Conservation (phyloP, 2,113 vertebrate genomes). For the Physeter macrocephalus region DNA sequence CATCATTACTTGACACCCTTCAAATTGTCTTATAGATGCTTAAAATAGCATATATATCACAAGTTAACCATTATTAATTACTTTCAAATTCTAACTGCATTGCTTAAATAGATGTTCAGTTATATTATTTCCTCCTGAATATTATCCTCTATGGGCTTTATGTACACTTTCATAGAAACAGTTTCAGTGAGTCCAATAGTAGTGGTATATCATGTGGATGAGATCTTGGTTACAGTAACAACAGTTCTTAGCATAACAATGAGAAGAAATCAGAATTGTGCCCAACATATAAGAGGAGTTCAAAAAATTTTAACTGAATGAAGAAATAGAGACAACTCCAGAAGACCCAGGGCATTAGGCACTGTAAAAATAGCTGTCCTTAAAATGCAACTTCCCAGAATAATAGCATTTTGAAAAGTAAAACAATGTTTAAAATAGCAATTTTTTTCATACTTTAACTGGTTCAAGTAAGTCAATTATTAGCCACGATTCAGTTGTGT, state of each 20-base stretch:
- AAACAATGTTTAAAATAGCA: neutral
- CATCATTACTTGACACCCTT: neutral
- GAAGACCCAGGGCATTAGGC: neutral
- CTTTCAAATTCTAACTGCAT: neutral
- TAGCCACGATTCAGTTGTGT: neutral
- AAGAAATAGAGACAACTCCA: neutral
- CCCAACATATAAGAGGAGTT: neutral
- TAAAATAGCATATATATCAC: neutral
- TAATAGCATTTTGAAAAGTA: neutral
- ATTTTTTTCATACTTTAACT: neutral
- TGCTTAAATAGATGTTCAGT: neutral
- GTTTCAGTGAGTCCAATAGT: neutral
- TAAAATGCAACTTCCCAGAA: neutral
- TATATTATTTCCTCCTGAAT: neutral
- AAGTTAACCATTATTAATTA: neutral
- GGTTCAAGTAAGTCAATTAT: neutral
- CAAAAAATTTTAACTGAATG: neutral
- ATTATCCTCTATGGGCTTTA: neutral
- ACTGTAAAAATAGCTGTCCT: neutral
- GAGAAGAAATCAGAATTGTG: neutral
- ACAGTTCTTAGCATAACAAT: neutral
- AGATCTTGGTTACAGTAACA: neutral
- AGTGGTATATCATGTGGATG: neutral
- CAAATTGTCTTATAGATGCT: neutral
- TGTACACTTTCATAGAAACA: neutral